Conservation (phyloP, 2,797 vertebrate genomes). For the Rhabdomys pumilio region DNA sequence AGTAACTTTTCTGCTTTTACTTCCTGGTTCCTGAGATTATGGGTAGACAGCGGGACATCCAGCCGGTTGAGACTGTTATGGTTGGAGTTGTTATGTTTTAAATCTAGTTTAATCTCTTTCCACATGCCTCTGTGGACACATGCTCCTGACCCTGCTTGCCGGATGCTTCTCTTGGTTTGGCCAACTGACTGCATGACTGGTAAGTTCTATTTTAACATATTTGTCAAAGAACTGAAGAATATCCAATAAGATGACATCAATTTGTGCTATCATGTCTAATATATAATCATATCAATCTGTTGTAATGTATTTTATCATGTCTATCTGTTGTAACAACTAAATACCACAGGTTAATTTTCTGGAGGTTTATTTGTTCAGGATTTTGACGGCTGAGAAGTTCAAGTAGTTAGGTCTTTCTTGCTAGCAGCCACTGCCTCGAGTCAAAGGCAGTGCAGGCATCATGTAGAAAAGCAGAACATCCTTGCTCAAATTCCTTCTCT, state of each 20-base stretch:
- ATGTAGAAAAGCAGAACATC: background rate
- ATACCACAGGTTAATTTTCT: background rate
- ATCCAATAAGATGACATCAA: background rate
- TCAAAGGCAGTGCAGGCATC: background rate
- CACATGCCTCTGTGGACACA: background rate
- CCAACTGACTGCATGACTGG: constrained; percentile 8
- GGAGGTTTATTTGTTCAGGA: background rate
- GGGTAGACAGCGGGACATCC: background rate
- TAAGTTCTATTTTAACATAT: background rate
- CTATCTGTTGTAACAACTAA: background rate
- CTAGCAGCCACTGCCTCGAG: background rate
- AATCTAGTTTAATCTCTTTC: background rate
- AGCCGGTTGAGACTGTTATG: background rate
- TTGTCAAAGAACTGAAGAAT: constrained; percentile 25
- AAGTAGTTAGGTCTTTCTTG: background rate
- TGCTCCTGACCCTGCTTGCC: background rate
- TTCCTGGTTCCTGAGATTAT: background rate
- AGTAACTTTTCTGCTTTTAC: background rate
- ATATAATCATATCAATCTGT: background rate
- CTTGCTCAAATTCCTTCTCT: background rate
- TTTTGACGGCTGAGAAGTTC: background rate
- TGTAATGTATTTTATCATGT: background rate
- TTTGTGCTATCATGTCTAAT: background rate
- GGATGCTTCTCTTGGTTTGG: background rate
- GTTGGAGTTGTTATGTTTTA: background rate